Evolutionary conservation across 2,113 vertebrate species (phyloP), one percentile per base, ranked within the genome.

Genomic region (Rhinichthys klamathensis): DNA sequence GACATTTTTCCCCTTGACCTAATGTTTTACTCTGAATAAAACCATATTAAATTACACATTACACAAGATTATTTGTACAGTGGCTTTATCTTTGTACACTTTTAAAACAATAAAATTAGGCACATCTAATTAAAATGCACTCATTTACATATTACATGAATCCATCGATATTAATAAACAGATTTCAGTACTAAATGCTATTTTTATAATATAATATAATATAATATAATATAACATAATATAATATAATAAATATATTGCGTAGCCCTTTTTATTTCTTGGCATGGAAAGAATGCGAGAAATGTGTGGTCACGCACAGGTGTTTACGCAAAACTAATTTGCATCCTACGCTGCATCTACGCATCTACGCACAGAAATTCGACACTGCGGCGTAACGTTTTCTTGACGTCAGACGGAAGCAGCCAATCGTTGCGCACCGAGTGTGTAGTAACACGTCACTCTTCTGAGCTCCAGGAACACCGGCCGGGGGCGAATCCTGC

Each of bases 381-480:
- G 32, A 72, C 51, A 56, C 81, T 61, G 27, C 25, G 16, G 27
- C 18, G 11, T 0, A 41, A 23, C 13, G 58, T 35, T 49, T 23
- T 21, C n/a, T 4, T 60, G 2, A 90, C 92, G 90, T 92, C 0
- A 1, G 6, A 54, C 1, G 2, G 18, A 44, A 0, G 13, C 27
- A 90, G 32, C 93, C 93, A 94, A 94, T 95, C 41, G 90, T 44
- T 85, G 8, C 35, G 21, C 67, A 12, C 56, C 15, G 41, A 83
- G 76, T 73, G 74, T 89, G n/a, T 92, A 93, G 91, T 91, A 93
- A 92, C 93, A 94, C 94, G 94, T 95, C 93, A 92, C 81, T 91
- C 83, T 91, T 88, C 73, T 27, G n/a, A 74, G 87, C 90, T 65
- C 74, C 74, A 86, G 89, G 85, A 91, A 90, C 49, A 51, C 93